Conservation (phyloP, 1,140 invertebrate species). For the Pissodes strobi region DNA sequence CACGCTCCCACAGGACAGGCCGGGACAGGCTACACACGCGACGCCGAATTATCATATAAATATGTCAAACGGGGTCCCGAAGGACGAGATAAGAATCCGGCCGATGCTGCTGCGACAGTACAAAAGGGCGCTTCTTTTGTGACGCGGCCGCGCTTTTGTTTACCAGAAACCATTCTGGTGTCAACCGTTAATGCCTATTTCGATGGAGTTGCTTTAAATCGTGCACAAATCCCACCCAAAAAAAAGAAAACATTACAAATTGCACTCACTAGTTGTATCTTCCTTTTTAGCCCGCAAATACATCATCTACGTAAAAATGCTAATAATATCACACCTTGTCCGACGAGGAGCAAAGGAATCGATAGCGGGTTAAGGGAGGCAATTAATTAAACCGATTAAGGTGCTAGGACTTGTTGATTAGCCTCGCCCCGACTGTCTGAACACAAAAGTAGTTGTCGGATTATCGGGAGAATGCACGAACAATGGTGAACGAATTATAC, state of each 20-base stretch:
- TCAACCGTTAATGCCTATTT: too few species aligned
- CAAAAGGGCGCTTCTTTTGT: neutral
- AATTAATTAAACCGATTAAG: slow-evolving; percentile 16
- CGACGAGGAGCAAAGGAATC: too few species aligned
- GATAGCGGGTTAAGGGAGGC: too few species aligned
- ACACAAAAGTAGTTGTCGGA: neutral
- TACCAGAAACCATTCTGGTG: neutral
- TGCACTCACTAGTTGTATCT: too few species aligned
- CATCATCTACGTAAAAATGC: too few species aligned
- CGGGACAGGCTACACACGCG: slow-evolving; percentile 14
- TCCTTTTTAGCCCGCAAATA: too few species aligned
- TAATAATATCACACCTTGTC: too few species aligned
- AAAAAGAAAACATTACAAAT: too few species aligned
- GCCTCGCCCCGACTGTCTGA: neutral
- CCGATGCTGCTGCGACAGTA: too few species aligned
- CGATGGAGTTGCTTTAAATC: too few species aligned
- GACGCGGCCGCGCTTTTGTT: neutral
- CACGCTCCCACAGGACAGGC: slow-evolving; percentile 36
- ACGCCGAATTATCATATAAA: slow-evolving; percentile 41
- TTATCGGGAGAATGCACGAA: slow-evolving; percentile 7
- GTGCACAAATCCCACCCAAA: too few species aligned
- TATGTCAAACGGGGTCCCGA: slow-evolving; percentile 37
- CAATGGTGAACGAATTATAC: too few species aligned
- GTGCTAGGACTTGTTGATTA: slow-evolving; percentile 16
- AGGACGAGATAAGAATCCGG: slow-evolving; percentile 26